Evolutionary conservation across 1,140 invertebrate species (phyloP), one percentile per base, ranked within the genome.

Genomic region (Marisa cornuarietis): DNA sequence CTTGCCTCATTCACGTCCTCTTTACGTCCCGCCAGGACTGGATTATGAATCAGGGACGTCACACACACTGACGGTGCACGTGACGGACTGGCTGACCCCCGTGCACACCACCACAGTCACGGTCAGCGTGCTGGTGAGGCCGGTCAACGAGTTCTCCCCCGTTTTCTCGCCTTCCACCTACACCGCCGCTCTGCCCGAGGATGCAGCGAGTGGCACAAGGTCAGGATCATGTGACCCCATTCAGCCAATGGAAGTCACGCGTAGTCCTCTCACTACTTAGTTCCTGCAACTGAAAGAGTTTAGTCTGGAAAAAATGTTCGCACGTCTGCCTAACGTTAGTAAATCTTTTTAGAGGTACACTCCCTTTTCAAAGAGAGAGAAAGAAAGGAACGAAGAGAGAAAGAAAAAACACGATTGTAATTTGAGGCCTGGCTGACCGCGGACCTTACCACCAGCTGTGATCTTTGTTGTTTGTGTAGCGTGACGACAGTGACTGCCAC

Each of bases 101-200:
- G 20, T 20, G 26, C 62, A 31, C 31, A 82, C 79, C 42, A n/a
- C 78, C 24, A 79, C 79, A 18, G 80, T 82, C 51, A 72, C 51
- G 6, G 62, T 84, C 8, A 78, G 61, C 54, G 78, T 84, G 52
- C 68, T 63, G 18, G 76, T 81, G 42, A 73, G 78, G 71, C 85
- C 82, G 22, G 74, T 83, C 9, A 85, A 84, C 78, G 83, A 85
- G 79, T 71, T 61, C 51, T 24, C 78, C 54, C 85, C 85, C 14
- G 77, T 76, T 2, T 85, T 85, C 75, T 42, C 79, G n/a, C 79
- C 81, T 1, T 71, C 52, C 18, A 68, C 80, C 14, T 83, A 81
- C 74, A 80, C 77, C 18, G 79, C 62, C 20, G 73, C 68, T 1
- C 52, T 84, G 10, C 22, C 73, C 9, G 83, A 84, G 72, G 66